Evolutionary conservation across 2,797 vertebrate species (phyloP), one percentile per base, ranked within the genome.

Genomic region (Sorex maritimensis): DNA sequence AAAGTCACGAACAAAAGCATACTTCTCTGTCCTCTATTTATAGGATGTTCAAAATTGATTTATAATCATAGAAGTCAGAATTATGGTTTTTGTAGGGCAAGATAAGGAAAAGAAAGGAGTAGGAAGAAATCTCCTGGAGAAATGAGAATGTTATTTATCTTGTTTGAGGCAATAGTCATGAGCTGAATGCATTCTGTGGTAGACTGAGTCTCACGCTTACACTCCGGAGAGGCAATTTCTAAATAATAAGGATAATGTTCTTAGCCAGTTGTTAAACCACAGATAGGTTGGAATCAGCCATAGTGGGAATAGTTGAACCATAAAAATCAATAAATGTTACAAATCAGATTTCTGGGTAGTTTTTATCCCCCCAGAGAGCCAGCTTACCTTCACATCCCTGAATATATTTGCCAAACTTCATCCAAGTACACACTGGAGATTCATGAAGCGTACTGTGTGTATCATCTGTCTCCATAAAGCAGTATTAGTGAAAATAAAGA

Each of bases 1-100:
- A 19, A 86, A 90, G n/a, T 68, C 81, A 86, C 23, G 67, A 88
- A 72, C 28, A 91, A 86, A 93, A 84, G 77, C 52, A 41, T 30
- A 81, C 24, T 75, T 14, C 41, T 88, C 3, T 74, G 14, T 55
- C 26, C 5, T 78, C n/a, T 63, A 77, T 34, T 90, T 90, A 46
- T 26, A 49, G 52, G 52, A 93, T 61, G 61, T 41, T 80, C 38
- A 86, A 88, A 90, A 73, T 17, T 41, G 88, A 61, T 13, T 78
- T 86, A 52, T 11, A 52, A n/a, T 4, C 65, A 89, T 69, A 74
- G 83, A 95, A 73, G 61, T 55, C 19, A 80, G 52, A 87, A 69
- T 14, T 5, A 0, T 46, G 17, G 6, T 82, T 67, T 67, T 23
- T 83, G 52, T 61, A n/a, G 15, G 46, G 9, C 15, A 73, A n/a